Conservation (phyloP, 2,797 vertebrate genomes). For the Acanthiza pusilla region DNA sequence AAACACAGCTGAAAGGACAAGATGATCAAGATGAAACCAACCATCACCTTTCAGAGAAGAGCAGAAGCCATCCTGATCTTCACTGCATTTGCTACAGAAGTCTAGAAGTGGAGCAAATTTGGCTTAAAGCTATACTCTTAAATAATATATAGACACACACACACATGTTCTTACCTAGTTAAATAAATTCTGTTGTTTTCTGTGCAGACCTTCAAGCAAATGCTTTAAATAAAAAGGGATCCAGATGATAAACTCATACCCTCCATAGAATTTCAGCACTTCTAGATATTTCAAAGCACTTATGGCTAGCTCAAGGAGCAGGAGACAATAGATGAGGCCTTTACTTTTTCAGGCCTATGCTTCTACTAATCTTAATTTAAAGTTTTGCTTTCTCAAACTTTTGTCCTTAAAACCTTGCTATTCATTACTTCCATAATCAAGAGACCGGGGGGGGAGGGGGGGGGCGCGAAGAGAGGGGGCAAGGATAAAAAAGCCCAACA, state of each 20-base stretch:
- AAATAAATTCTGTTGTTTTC: background rate
- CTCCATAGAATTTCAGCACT: background rate
- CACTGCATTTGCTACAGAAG: background rate
- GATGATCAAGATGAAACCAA: background rate
- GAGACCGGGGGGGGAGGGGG: accelerated
- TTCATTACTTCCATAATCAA: background rate
- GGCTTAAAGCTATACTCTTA: background rate
- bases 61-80: background rate
- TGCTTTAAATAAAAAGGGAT: background rate
- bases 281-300: background rate
- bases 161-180: background rate
- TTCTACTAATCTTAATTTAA: background rate
- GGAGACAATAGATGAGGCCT: background rate
- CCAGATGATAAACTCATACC: background rate
- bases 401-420: background rate
- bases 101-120: background rate
- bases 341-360: background rate
- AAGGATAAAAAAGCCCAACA: background rate
- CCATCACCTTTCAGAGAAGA: background rate
- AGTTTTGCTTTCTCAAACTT: background rate
- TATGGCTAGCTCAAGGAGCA: background rate
- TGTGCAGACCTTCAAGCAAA: background rate
- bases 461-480: too few relatives aligned
- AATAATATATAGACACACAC: background rate
- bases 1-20: background rate